phyloP scores from a whole-genome alignment of 2,797 vertebrate species.

The Peromyscus melanophrys region DNA sequence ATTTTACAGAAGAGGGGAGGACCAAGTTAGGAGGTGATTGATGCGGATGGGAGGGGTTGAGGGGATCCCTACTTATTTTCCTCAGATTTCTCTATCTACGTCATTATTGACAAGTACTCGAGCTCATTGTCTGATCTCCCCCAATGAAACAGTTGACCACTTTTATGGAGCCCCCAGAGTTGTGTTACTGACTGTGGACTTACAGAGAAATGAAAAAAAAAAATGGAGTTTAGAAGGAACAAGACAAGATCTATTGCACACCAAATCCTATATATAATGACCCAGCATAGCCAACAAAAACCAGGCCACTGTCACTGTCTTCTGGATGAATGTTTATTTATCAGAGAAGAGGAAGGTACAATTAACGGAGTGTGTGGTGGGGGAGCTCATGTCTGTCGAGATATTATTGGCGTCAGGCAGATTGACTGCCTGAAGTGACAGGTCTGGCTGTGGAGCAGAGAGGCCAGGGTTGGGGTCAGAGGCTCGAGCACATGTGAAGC shows the following conservation, averaged over 20 bases:
- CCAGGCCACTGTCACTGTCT: neutral
- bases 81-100: slow-evolving; percentile 15
- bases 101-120: slow-evolving; percentile 18
- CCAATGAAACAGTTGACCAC: neutral
- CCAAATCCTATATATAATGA: neutral
- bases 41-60: neutral
- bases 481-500: neutral
- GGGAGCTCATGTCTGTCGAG: slow-evolving; percentile 37
- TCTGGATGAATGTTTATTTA: slow-evolving; percentile 56
- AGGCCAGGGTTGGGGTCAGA: slow-evolving; percentile 47
- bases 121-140: neutral
- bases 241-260: slow-evolving; percentile 1
- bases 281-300: neutral
- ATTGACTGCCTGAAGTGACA: slow-evolving; percentile 22
- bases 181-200: neutral
- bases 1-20: neutral
- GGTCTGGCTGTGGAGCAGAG: neutral
- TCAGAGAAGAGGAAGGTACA: slow-evolving; percentile 52
- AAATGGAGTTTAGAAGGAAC: slow-evolving; percentile 48
- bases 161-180: neutral
- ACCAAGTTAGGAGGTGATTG: neutral
- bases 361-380: neutral
- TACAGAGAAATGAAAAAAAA: neutral
- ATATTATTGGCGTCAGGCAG: slow-evolving; percentile 61
- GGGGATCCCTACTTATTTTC: neutral